Evolutionary conservation across 2,797 vertebrate genomes (phyloP).

Genomic region (Cichlasoma orientale): DNA sequence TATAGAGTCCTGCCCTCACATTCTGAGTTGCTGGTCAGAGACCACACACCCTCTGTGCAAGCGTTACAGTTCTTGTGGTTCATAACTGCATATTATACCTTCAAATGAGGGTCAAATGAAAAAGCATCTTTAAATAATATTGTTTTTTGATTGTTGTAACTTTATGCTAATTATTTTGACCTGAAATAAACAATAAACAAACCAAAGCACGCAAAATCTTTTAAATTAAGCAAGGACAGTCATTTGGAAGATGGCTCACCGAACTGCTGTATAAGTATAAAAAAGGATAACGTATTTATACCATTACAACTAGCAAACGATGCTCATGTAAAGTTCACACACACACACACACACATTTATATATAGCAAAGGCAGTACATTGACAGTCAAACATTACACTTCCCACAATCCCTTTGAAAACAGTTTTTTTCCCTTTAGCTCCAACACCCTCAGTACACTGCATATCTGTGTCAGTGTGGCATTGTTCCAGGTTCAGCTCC

Average conservation of each 20-base stretch:
- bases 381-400: conserved; percentile 23
- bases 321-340: neutral
- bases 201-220: conserved; percentile 27
- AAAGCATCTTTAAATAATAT: neutral
- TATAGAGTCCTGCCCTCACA: neutral
- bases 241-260: neutral
- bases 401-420: conserved; percentile 18
- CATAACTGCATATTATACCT: conserved; percentile 2
- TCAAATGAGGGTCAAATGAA: neutral
- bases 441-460: conserved; percentile 34
- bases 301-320: conserved; percentile 2
- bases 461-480: conserved; percentile 36
- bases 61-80: neutral
- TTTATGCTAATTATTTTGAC: conserved; percentile 20
- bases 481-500: conserved; percentile 46
- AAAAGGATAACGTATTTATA: conserved; percentile 10
- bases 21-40: neutral
- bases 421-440: conserved; percentile 10
- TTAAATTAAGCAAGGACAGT: conserved; percentile 18
- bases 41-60: neutral
- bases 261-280: conserved; percentile 9
- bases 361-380: conserved; percentile 24
- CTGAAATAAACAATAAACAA: conserved; percentile 46
- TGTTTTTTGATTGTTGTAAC: neutral
- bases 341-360: neutral